Conservation (phyloP, 2,888 invertebrate genomes). For the Cryptosula pallasiana region DNA sequence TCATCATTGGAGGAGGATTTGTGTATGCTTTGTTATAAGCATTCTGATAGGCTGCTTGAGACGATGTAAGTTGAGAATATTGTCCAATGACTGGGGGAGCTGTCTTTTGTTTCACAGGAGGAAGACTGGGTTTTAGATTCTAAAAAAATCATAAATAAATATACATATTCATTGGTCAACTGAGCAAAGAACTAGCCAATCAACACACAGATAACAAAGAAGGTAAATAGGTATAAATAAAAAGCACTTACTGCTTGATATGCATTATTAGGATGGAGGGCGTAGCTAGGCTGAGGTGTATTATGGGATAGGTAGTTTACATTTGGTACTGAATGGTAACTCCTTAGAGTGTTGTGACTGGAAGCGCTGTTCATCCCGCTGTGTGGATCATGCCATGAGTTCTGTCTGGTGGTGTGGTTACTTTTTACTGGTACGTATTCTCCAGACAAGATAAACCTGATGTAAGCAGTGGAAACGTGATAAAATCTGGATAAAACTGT, state of each 20-base stretch:
- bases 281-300: background rate
- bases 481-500: too few relatives aligned
- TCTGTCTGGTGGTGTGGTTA: slow-evolving; percentile 9
- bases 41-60: slow-evolving; percentile 15
- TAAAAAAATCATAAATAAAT: background rate
- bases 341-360: slow-evolving; percentile 22
- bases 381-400: slow-evolving; percentile 29
- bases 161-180: too few relatives aligned
- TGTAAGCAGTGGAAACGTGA: too few relatives aligned
- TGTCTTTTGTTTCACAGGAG: slow-evolving; percentile 15
- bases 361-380: slow-evolving; percentile 31
- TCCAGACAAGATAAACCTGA: slow-evolving; percentile 14
- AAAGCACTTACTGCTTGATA: too few relatives aligned
- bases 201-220: too few relatives aligned
- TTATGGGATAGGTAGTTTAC: background rate
- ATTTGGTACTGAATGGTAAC: slow-evolving; percentile 21
- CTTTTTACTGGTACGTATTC: background rate
- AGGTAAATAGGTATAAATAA: too few relatives aligned
- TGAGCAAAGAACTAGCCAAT: too few relatives aligned
- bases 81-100: background rate
- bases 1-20: background rate
- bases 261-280: background rate
- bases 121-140: slow-evolving; percentile 1
- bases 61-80: background rate
- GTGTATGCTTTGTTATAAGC: background rate